These are phyloP conservation scores for Acrossocheilus wenchowensis DNA, from an alignment of 2,797 vertebrate genomes.

Conservation along the genomic window DNA sequence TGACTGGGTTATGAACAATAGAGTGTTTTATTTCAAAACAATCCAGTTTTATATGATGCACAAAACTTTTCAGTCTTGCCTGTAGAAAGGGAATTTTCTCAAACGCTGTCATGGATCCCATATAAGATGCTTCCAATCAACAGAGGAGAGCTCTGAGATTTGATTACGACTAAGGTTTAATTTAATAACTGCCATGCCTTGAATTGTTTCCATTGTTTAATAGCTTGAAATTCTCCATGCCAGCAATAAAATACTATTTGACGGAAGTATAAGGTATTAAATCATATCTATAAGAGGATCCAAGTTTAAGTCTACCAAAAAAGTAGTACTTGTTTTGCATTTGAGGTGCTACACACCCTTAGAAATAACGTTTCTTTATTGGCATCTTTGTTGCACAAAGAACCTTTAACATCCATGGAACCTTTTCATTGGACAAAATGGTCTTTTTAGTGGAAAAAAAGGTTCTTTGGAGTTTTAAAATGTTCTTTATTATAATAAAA, in stretches of 20 bases:
- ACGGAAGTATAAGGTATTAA: not conserved
- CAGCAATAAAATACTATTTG: not conserved
- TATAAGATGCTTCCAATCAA: conserved; percentile 20
- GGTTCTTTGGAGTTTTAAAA: not conserved
- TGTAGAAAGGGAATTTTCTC: conserved; percentile 10
- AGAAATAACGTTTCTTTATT: not conserved
- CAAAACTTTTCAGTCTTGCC: not conserved
- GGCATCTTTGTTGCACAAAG: not conserved
- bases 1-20: not conserved
- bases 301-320: not conserved
- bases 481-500: not conserved
- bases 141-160: conserved; percentile 16
- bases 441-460: not conserved
- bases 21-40: not conserved
- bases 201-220: conserved; percentile 31
- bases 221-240: not conserved
- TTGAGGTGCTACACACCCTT: not conserved
- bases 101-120: not conserved
- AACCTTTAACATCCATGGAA: not conserved
- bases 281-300: not conserved
- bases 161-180: conserved; percentile 5
- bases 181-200: conserved; percentile 11
- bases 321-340: not conserved
- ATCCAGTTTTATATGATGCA: not conserved
- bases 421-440: not conserved